These are phyloP conservation scores for Oasisia sp. DNA, from an alignment of 2,888 invertebrate genomes.

Conservation along the genomic window DNA sequence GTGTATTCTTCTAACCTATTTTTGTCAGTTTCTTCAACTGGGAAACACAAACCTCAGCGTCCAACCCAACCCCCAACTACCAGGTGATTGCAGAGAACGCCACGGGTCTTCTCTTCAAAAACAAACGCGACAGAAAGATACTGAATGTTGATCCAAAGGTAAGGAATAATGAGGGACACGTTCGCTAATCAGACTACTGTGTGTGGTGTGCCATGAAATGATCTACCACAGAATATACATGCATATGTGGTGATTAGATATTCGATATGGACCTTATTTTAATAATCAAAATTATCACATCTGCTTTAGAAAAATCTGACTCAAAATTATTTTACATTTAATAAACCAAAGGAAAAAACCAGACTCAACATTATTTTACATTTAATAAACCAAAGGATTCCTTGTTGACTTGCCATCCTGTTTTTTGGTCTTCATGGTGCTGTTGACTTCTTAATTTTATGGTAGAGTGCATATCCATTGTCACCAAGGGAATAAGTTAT, in stretches of 20 bases:
- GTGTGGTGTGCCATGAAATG: neutral
- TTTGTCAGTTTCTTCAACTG: slow-evolving; percentile 74
- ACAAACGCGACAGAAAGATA: slow-evolving; percentile 81
- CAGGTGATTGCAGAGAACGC: slow-evolving; percentile 80
- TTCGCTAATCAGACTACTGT: neutral
- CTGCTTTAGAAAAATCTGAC: too few relatives aligned
- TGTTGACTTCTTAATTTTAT: too few relatives aligned
- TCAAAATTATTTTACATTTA: too few relatives aligned
- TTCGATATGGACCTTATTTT: neutral
- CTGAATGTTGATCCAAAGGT: slow-evolving; percentile 77
- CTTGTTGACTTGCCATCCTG: too few relatives aligned
- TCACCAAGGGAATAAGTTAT: too few relatives aligned
- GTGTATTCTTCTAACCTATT: neutral
- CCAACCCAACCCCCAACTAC: slow-evolving; percentile 82
- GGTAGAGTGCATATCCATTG: too few relatives aligned
- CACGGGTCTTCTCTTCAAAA: slow-evolving; percentile 81
- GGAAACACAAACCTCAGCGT: slow-evolving; percentile 76
- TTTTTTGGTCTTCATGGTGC: too few relatives aligned
- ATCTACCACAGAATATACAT: neutral
- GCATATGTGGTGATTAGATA: neutral
- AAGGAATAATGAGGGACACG: slow-evolving; percentile 20
- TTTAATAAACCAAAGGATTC: too few relatives aligned
- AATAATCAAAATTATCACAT: neutral
- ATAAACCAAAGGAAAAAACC: too few relatives aligned
- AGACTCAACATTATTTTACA: too few relatives aligned